Evolutionary conservation across 2,113 vertebrate genomes (phyloP), one percentile per base, ranked within the genome.

Genomic region (Hypanus sabinus): DNA sequence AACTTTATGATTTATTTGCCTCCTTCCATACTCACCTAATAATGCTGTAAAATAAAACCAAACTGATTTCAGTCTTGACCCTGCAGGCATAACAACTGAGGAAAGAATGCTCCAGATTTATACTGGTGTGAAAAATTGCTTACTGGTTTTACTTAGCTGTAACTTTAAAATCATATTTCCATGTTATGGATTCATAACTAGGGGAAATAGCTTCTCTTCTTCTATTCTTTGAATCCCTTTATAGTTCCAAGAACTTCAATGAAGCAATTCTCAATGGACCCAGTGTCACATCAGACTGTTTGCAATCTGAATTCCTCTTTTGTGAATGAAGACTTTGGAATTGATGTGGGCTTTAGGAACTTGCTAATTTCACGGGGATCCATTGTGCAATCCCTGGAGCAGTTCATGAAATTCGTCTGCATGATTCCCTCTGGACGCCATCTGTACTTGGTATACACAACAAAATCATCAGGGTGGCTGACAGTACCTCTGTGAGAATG

Each of bases 401-500:
- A 93, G 5, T 93, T 73, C 38, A 27, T 27, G 60, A 55, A 93
- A 93, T 71, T 93, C 70, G 22, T 73, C 22, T 73, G 68, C 16
- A 73, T 73, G 12, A 93, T 75, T 27, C 36, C 70, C 22, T 75
- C 12, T 36, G 27, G 36, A 93, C 18, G 24, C 33, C 91, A 93
- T 73, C 91, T 93, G 91, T 75, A 55, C 10, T 93, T 55, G n/a
- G 70, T 30, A 33, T 73, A 93, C 38, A 73, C 91, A 93, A 30
- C 91, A 93, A 93, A 55, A 93, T 73, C 70, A 93, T 30, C 70
- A 71, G 70, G 22, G 91, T 71, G 38, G 70, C 38, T 93, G 46
- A 75, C 46, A 55, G 36, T 73, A 24, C 38, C 91, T 93, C 33
- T 73, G 91, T 73, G 91, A 93, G 70, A 93, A 73, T 93, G 91